Evolutionary conservation across 2,797 vertebrate genomes (phyloP).

Genomic region (Pipistrellus pygmaeus): DNA sequence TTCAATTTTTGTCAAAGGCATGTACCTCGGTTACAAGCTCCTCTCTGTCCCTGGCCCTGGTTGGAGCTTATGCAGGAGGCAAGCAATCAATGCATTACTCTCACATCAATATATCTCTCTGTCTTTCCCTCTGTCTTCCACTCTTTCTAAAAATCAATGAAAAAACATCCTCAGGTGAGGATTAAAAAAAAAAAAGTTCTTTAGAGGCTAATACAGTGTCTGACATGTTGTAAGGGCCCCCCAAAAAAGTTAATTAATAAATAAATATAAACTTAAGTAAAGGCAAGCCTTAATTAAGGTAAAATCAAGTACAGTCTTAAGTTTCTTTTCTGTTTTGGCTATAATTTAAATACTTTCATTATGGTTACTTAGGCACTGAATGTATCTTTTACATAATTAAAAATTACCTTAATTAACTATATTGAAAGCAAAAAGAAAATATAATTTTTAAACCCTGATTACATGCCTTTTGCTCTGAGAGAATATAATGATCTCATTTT

Average conservation of each 20-base stretch:
- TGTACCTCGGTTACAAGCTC: no score
- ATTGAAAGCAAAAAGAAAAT: neutral
- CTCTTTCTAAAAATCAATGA: no score
- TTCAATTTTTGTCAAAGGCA: no score
- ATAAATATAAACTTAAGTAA: neutral
- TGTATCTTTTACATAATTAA: neutral
- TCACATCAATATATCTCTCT: no score
- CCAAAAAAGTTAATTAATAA: neutral
- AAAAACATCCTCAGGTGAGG: no score
- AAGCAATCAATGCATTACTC: no score
- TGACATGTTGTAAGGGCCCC: neutral
- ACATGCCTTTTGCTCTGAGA: neutral
- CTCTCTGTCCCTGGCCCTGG: no score
- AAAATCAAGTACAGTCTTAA: conserved; percentile 9
- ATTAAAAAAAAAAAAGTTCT: no score
- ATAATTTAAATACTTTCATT: neutral
- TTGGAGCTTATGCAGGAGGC: no score
- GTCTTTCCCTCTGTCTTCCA: no score
- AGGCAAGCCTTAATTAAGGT: neutral
- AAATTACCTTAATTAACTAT: conserved; percentile 3
- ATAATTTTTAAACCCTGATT: conserved; percentile 12
- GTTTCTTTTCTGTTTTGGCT: conserved; percentile 32
- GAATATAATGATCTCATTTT: neutral
- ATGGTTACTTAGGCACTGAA: neutral
- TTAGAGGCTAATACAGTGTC: neutral